phyloP scores from a whole-genome alignment of 2,113 vertebrate species.

The Lutjanus erythropterus region DNA sequence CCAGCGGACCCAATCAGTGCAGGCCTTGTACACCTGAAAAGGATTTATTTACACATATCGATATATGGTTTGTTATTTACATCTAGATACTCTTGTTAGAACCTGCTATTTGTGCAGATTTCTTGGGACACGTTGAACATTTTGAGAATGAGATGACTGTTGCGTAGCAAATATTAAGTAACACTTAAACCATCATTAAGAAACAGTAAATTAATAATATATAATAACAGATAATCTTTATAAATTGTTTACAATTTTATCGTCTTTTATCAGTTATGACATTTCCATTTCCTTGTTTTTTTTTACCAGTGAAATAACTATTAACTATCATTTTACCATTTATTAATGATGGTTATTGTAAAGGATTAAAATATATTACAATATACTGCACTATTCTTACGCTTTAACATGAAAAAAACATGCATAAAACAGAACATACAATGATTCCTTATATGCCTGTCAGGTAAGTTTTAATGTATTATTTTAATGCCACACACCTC shows the following conservation, averaged over 20 bases:
- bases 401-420: not conserved
- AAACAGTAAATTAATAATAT: too few relatives aligned
- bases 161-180: not conserved
- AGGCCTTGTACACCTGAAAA: constrained; percentile 87
- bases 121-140: not conserved
- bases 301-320: too few relatives aligned
- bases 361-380: not conserved
- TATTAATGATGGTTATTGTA: too few relatives aligned
- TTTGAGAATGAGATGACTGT: not conserved
- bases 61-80: not conserved
- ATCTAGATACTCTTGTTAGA: not conserved
- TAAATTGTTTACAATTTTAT: too few relatives aligned
- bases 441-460: not conserved
- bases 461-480: not conserved
- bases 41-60: not conserved
- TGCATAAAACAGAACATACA: not conserved
- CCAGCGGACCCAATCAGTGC: constrained; percentile 88
- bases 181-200: too few relatives aligned
- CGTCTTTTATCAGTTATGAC: too few relatives aligned
- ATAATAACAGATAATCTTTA: too few relatives aligned
- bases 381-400: not conserved
- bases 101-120: not conserved
- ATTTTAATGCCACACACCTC: constrained; percentile 70
- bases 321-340: too few relatives aligned
- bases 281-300: too few relatives aligned